A percentile compares a stretch with the other conserved stretches of the same genome.
These are phyloP conservation scores for Oreonectes daqikongensis DNA, from an alignment of 2,797 vertebrate genomes.

Conservation along the genomic window DNA sequence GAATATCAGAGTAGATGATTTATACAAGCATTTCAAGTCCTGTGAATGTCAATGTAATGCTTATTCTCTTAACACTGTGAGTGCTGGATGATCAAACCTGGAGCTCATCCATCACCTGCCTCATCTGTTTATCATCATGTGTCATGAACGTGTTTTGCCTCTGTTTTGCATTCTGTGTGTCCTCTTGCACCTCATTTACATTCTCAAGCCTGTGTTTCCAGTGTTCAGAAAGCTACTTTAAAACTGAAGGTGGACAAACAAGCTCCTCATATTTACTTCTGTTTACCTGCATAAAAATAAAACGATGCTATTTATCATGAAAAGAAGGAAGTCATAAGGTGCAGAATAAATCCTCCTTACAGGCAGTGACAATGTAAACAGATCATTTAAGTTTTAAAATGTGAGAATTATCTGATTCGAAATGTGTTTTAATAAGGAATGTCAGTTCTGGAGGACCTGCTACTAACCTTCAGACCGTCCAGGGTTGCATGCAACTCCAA, in stretches of 20 bases:
- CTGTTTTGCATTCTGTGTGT: conserved; percentile 23
- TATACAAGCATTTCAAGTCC: background rate
- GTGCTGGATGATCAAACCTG: background rate
- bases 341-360: too few relatives aligned
- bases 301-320: too few relatives aligned
- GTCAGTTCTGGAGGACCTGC: too few relatives aligned
- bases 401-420: too few relatives aligned
- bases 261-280: background rate
- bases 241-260: background rate
- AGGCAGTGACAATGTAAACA: too few relatives aligned
- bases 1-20: background rate
- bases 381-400: too few relatives aligned
- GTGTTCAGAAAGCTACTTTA: background rate
- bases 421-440: too few relatives aligned
- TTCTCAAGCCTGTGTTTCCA: conserved; percentile 2
- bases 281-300: too few relatives aligned
- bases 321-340: too few relatives aligned
- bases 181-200: conserved; percentile 14
- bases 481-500: too few relatives aligned
- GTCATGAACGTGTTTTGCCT: background rate
- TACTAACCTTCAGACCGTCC: too few relatives aligned
- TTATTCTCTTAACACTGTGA: background rate
- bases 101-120: background rate
- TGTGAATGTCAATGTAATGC: background rate
- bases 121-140: background rate